Percentiles rank a stretch among this genome's conserved stretches.
phyloP scores from a whole-genome alignment of 2,888 invertebrate genomes.

The Ceraclea dissimilis region DNA sequence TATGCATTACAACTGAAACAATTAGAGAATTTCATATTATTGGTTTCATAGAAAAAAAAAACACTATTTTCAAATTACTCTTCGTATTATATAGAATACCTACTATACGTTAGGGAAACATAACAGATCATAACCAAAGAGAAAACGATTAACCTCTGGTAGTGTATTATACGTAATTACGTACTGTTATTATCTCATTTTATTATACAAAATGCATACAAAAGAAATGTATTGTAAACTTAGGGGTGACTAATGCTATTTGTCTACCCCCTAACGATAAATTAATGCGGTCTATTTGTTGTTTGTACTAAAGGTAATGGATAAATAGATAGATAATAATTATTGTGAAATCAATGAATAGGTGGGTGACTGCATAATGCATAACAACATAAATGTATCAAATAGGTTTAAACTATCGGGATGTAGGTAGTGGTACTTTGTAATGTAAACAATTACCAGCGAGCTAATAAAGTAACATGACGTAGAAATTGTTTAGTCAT shows the following conservation, averaged over 20 bases:
- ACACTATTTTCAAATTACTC: background rate
- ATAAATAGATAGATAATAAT: background rate
- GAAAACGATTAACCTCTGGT: no score
- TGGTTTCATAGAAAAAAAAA: no score
- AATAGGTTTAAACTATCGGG: background rate
- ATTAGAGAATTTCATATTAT: no score
- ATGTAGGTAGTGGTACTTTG: background rate
- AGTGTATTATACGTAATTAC: no score
- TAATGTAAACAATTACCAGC: background rate
- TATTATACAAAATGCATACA: no score
- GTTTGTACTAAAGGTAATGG: no score
- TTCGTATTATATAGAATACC: background rate
- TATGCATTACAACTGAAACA: constrained; percentile 88
- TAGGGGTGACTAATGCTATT: no score
- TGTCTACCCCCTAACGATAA: background rate
- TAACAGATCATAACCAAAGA: no score
- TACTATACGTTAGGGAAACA: no score
- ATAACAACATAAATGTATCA: no score
- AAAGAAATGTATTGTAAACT: no score
- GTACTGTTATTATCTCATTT: no score
- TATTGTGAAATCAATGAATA: background rate
- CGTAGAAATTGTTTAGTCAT: background rate
- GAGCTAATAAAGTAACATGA: background rate
- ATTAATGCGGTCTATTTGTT: background rate
- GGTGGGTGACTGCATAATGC: background rate